Percentiles rank a stretch among this genome's conserved stretches.
Conservation (phyloP, 2,888 invertebrate genomes). For the Heliconius sara region DNA sequence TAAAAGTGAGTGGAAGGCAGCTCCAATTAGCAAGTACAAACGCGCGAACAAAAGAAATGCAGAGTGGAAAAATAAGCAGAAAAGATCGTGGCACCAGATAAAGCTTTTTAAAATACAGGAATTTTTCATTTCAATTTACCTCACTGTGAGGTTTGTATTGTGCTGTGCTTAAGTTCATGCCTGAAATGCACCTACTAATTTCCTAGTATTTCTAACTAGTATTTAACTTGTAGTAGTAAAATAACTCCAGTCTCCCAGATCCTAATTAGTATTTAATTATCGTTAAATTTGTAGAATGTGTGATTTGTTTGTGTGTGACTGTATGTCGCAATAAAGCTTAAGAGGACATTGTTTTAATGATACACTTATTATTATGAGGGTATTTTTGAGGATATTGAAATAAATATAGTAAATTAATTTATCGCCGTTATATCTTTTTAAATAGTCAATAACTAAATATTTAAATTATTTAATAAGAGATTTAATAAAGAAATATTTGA, state of each 20-base stretch:
- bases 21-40: constrained; percentile 45
- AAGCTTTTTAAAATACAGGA: constrained; percentile 43
- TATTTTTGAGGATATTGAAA: no score
- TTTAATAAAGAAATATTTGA: no score
- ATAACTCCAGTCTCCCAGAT: neutral
- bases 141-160: constrained; percentile 30
- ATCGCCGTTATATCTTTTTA: no score
- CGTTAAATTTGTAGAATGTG: neutral
- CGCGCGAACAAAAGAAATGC: constrained; percentile 45
- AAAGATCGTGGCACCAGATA: constrained; percentile 40
- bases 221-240: neutral
- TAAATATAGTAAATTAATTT: no score
- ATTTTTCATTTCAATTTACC: constrained; percentile 38
- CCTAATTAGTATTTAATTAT: neutral
- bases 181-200: constrained; percentile 18
- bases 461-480: no score
- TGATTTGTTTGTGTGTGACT: neutral
- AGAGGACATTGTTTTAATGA: no score
- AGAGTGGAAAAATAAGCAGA: constrained; percentile 39
- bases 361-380: no score
- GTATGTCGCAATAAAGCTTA: neutral
- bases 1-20: constrained; percentile 45
- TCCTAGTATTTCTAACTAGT: neutral
- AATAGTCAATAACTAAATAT: no score
- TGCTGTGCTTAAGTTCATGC: constrained; percentile 26